A percentile compares a stretch with the other conserved stretches of the same genome.
Conservation (phyloP, 2,797 vertebrate species). For the Myioborus melanocephalus region DNA sequence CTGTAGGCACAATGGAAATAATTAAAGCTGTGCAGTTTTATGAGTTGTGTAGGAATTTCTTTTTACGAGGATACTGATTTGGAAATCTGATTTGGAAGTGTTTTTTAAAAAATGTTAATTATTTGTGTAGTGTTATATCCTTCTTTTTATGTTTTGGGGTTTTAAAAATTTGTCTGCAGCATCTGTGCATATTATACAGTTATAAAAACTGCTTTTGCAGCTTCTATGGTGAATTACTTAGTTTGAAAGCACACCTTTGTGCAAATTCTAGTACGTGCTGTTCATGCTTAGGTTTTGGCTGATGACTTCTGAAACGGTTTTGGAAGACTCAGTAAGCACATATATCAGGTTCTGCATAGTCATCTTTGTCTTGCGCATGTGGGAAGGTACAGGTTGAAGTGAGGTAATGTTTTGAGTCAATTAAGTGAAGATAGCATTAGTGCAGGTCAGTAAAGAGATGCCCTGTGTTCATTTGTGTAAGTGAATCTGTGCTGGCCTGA, state of each 20-base stretch:
- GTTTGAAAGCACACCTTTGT: background rate
- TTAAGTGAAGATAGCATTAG: constrained; percentile 23
- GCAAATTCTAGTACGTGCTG: background rate
- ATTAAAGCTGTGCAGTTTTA: background rate
- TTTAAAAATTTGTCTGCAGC: background rate
- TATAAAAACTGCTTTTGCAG: background rate
- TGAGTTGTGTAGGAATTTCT: background rate
- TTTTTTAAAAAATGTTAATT: background rate
- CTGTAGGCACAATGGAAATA: background rate
- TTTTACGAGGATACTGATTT: background rate
- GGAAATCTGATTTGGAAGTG: background rate
- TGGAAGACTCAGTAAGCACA: background rate
- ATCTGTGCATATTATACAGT: background rate
- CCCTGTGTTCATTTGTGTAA: background rate
- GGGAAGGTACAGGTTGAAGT: background rate
- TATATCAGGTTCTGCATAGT: background rate
- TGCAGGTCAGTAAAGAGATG: background rate
- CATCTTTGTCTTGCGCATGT: background rate
- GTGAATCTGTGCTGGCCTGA: background rate
- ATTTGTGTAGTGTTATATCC: background rate
- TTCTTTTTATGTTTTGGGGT: background rate
- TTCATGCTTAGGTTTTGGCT: background rate
- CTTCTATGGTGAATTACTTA: background rate
- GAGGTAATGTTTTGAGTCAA: background rate
- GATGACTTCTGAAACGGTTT: background rate